These are phyloP conservation scores for Lepisosteus oculatus DNA, from an alignment of 2,113 vertebrate species.

Conservation along the genomic window DNA sequence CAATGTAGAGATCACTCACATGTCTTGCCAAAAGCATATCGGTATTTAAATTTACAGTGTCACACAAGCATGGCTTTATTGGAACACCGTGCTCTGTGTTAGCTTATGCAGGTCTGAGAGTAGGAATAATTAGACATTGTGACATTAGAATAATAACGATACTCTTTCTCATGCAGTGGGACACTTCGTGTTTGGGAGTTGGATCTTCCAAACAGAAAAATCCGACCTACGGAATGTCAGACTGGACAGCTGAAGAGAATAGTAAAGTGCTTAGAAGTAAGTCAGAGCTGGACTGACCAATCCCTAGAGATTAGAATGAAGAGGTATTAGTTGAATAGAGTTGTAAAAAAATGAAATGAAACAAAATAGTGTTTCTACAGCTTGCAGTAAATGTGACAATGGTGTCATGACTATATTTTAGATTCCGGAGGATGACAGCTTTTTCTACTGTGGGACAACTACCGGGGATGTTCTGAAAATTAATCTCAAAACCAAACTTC, in stretches of 20 bases:
- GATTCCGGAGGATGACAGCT: constrained; percentile 70
- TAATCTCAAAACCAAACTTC: constrained; percentile 58
- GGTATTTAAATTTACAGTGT: no score
- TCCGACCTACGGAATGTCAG: constrained; percentile 71
- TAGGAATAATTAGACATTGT: no score
- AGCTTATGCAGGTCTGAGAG: not conserved
- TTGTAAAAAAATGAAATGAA: no score
- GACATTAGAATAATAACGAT: not conserved
- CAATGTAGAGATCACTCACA: no score
- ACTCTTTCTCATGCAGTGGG: constrained; percentile 49
- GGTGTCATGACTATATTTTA: constrained; percentile 27
- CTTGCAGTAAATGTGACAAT: no score
- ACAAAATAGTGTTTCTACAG: not conserved
- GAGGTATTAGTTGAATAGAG: not conserved
- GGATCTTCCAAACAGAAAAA: constrained; percentile 73
- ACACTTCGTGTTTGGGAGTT: constrained; percentile 82
- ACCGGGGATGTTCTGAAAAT: constrained; percentile 82
- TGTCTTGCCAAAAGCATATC: no score
- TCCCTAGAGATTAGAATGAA: no score
- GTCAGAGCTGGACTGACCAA: not conserved
- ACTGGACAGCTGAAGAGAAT: constrained; percentile 68
- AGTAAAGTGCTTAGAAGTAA: constrained; percentile 67
- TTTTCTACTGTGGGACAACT: constrained; percentile 79
- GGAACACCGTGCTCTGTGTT: not conserved
- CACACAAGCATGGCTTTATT: not conserved